Conservation (phyloP, 2,797 vertebrate species). For the Hippopotamyrus pictus region DNA sequence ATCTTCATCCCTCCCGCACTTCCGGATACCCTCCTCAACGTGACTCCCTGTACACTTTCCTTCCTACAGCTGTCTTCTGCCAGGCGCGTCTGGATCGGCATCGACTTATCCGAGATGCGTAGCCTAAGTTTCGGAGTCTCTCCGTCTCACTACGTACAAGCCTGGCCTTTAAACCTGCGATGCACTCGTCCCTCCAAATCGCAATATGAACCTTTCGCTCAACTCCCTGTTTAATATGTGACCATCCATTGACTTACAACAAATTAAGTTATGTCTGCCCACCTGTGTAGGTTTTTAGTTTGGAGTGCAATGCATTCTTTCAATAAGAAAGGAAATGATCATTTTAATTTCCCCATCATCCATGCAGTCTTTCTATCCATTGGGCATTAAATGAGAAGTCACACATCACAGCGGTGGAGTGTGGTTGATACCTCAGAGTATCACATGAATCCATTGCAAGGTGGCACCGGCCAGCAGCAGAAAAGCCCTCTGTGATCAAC, state of each 20-base stretch:
- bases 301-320: not conserved
- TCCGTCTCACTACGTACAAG: not conserved
- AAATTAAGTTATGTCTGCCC: not conserved
- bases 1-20: not conserved
- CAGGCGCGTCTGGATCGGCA: not conserved
- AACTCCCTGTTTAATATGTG: not conserved
- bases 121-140: not conserved
- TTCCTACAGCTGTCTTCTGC: not conserved
- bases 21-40: not conserved
- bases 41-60: not conserved
- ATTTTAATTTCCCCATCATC: not conserved
- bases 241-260: not conserved
- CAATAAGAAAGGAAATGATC: not conserved
- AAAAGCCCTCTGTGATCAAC: not conserved
- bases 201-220: not conserved
- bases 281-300: not conserved
- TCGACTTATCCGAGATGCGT: not conserved
- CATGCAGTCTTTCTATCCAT: not conserved
- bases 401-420: not conserved
- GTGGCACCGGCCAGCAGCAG: not conserved
- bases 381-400: not conserved
- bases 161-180: not conserved
- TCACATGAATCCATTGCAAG: not conserved
- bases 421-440: not conserved
- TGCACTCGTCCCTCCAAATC: not conserved